A percentile compares a stretch with the other conserved stretches of the same genome.
These are phyloP conservation scores for Lagria hirta DNA, from an alignment of 2,888 invertebrate species.

Conservation along the genomic window DNA sequence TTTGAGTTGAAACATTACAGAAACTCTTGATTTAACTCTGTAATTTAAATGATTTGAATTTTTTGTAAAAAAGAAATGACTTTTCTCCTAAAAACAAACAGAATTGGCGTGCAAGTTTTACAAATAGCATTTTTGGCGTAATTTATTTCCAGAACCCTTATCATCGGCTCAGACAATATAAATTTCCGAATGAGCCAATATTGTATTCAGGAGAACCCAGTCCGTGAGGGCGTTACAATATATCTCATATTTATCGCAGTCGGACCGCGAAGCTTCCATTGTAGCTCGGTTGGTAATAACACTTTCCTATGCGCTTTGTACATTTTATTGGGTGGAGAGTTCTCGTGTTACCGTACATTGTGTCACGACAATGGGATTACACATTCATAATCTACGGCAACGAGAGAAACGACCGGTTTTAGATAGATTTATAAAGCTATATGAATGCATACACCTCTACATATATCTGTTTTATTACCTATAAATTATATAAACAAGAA, in stretches of 20 bases:
- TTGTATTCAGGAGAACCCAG: conserved; percentile 45
- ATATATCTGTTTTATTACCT: conserved; percentile 10
- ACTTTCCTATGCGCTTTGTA: conserved; percentile 51
- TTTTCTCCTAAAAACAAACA: conserved; percentile 31
- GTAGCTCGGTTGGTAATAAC: conserved; percentile 46
- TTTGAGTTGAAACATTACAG: too few species aligned
- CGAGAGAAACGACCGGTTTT: conserved; percentile 20
- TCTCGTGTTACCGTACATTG: conserved; percentile 42
- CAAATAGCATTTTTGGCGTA: conserved; percentile 50
- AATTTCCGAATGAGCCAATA: conserved; percentile 52
- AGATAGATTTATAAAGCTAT: conserved; percentile 34
- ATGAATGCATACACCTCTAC: conserved; percentile 7
- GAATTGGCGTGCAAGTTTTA: conserved; percentile 41
- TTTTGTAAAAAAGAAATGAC: conserved; percentile 1
- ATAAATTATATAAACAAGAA: too few species aligned
- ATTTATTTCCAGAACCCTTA: conserved; percentile 51
- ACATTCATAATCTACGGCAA: conserved; percentile 46
- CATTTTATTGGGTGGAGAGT: conserved; percentile 49
- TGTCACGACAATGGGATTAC: conserved; percentile 48
- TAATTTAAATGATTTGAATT: not conserved
- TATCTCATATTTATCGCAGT: conserved; percentile 52
- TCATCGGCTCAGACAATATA: conserved; percentile 52
- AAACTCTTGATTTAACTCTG: too few species aligned
- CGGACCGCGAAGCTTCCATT: conserved; percentile 41
- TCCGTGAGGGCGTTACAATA: conserved; percentile 44